Evolutionary conservation across 2,888 invertebrate species (phyloP).

Genomic region (Nemotelus pantherinus): DNA sequence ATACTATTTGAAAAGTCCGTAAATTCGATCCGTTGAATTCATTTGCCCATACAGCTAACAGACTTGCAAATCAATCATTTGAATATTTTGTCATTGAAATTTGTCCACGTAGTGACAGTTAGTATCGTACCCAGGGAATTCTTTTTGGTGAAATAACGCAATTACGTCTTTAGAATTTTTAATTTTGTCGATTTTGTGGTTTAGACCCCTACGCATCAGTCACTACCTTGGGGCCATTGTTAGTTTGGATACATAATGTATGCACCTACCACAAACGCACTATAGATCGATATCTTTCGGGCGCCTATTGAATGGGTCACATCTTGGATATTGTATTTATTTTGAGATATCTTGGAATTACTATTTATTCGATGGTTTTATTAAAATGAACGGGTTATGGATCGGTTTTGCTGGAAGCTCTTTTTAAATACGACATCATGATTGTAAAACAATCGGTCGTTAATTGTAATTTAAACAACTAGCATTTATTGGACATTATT

Average conservation of each 20-base stretch:
- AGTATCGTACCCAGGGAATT: conserved; percentile 39
- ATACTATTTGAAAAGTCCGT: too few relatives aligned
- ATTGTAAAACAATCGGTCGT: conserved; percentile 10
- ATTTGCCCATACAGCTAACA: not conserved
- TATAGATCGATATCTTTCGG: too few relatives aligned
- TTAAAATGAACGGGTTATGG: too few relatives aligned
- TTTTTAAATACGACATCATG: conserved; percentile 6
- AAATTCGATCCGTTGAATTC: too few relatives aligned
- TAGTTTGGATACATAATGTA: too few relatives aligned
- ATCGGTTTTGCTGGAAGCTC: not conserved
- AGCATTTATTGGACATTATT: not conserved
- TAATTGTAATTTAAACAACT: conserved; percentile 17
- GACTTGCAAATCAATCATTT: conserved; percentile 41
- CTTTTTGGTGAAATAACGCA: conserved; percentile 42
- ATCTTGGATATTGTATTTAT: too few relatives aligned
- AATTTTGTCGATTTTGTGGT: conserved; percentile 31
- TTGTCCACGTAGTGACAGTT: conserved; percentile 40
- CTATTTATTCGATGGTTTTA: too few relatives aligned
- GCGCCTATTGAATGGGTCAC: too few relatives aligned
- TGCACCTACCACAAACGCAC: too few relatives aligned
- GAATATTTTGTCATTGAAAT: conserved; percentile 42
- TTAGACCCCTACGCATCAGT: not conserved
- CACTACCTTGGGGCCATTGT: too few relatives aligned
- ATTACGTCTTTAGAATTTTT: conserved; percentile 36
- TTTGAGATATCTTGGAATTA: too few relatives aligned